Percentiles rank a stretch among this genome's conserved stretches.
Conservation (phyloP, 2,797 vertebrate species). For the Nasua narica region DNA sequence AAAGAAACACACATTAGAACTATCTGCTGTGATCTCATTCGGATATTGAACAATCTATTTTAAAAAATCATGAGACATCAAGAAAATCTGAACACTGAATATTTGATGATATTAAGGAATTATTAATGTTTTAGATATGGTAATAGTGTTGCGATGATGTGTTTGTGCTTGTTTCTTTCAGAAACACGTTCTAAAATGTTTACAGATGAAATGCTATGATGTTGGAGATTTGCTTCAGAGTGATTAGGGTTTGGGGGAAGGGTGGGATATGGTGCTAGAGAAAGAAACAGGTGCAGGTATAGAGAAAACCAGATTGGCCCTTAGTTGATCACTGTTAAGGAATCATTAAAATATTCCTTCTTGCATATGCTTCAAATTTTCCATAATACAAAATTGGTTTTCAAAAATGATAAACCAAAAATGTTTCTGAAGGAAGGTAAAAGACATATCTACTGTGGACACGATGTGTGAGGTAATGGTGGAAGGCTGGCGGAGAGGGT, state of each 20-base stretch:
- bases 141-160: neutral
- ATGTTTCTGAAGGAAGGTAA: neutral
- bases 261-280: neutral
- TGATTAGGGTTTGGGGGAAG: neutral
- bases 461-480: neutral
- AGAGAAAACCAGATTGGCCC: neutral
- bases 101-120: constrained; percentile 34
- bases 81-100: neutral
- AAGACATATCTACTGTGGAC: neutral
- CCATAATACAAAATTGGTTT: neutral
- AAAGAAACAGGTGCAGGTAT: neutral
- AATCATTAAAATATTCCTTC: neutral
- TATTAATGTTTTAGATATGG: neutral
- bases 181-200: constrained; percentile 43
- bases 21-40: neutral
- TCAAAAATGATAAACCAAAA: neutral
- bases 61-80: constrained; percentile 28
- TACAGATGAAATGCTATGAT: neutral
- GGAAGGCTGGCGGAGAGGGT: neutral
- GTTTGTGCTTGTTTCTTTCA: constrained; percentile 34
- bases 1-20: neutral
- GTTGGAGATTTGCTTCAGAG: neutral
- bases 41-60: constrained; percentile 22
- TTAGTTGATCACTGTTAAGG: neutral
- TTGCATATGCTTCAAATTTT: neutral